Conservation (phyloP, 2,888 invertebrate species). For the Drosophila rubida region DNA sequence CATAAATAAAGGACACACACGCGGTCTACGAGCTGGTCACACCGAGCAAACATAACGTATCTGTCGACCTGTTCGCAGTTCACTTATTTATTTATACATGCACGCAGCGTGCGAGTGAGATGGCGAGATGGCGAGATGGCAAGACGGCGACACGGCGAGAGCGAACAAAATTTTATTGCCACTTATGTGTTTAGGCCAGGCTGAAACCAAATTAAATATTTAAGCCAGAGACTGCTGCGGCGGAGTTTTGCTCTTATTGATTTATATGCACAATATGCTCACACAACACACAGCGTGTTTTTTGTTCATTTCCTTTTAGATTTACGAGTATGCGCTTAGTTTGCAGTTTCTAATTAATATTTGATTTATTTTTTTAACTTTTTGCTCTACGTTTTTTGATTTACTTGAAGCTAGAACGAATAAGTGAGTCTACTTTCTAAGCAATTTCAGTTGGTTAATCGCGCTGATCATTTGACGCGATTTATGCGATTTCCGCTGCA, state of each 20-base stretch:
- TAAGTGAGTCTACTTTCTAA: conserved; percentile 21
- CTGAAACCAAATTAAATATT: conserved; percentile 72
- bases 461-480: conserved; percentile 42
- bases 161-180: conserved; percentile 54
- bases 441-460: conserved; percentile 24
- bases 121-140: too few relatives aligned
- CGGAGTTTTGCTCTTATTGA: conserved; percentile 57
- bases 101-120: background rate
- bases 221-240: conserved; percentile 47
- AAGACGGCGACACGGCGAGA: too few relatives aligned
- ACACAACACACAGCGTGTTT: conserved; percentile 7
- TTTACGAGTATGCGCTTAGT: conserved; percentile 18
- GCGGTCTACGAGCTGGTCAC: conserved; percentile 17
- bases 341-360: background rate
- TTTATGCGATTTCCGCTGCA: too few relatives aligned
- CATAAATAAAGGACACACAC: conserved; percentile 43
- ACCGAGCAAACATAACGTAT: conserved; percentile 13
- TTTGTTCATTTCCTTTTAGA: conserved; percentile 2
- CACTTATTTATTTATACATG: conserved; percentile 51
- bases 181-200: conserved; percentile 58
- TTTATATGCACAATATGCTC: conserved; percentile 50
- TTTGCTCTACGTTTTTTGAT: too few relatives aligned
- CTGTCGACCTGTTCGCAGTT: conserved; percentile 43
- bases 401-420: conserved; percentile 18
- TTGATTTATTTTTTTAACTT: background rate